These are phyloP conservation scores for Cichlasoma orientale DNA, from an alignment of 2,797 vertebrate species.

Conservation along the genomic window DNA sequence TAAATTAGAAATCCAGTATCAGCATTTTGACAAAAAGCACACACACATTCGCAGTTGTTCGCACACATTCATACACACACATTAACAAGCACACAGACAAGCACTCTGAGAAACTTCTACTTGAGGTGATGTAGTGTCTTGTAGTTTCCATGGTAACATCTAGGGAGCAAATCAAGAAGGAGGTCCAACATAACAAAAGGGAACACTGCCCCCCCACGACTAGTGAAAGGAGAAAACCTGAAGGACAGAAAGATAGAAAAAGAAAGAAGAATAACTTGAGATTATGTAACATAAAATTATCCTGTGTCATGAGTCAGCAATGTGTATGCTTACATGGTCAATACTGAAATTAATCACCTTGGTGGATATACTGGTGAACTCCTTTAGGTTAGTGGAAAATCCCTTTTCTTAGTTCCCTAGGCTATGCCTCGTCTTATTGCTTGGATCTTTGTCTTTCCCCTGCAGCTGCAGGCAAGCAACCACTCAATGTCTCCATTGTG, in stretches of 20 bases:
- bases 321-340: slow-evolving; percentile 10
- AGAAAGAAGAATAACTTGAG: slow-evolving; percentile 27
- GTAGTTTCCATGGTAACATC: slow-evolving; percentile 86
- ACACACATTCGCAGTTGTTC: slow-evolving; percentile 27
- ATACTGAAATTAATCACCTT: slow-evolving; percentile 36
- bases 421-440: slow-evolving; percentile 9
- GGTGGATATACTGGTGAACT: slow-evolving; percentile 36
- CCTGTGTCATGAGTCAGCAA: slow-evolving; percentile 20
- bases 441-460: slow-evolving; percentile 40
- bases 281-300: slow-evolving; percentile 15
- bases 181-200: slow-evolving; percentile 77
- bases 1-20: slow-evolving; percentile 60
- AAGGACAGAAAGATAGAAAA: slow-evolving; percentile 14
- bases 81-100: slow-evolving; percentile 23
- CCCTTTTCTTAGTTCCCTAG: slow-evolving; percentile 34
- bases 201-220: slow-evolving; percentile 78
- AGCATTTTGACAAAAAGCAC: slow-evolving; percentile 52
- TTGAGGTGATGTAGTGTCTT: slow-evolving; percentile 81
- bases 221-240: slow-evolving; percentile 48
- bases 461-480: slow-evolving; percentile 12
- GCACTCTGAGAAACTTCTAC: slow-evolving; percentile 77
- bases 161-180: slow-evolving; percentile 73
- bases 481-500: slow-evolving; percentile 2
- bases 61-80: slow-evolving; percentile 7
- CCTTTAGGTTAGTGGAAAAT: slow-evolving; percentile 55